Base-by-base conservation (phyloP, 1,140 invertebrate species). In the Conus betulinus region DNA sequence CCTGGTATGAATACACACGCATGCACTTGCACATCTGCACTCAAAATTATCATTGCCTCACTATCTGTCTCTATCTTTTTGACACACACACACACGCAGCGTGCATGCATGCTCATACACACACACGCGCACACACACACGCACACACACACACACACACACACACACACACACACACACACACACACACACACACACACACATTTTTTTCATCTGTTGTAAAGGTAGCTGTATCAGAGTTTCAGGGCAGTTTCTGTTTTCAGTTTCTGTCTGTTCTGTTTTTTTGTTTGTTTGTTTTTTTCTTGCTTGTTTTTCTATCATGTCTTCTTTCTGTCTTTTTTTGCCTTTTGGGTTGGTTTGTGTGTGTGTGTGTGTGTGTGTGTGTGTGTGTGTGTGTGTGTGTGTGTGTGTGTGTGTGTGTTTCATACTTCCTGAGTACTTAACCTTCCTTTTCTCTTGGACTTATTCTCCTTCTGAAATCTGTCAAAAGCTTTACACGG, bases 351-450 rank as follows among this genome's bases (percentile, higher is more conserved):
- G 11, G 15, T 83, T 13, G 3, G 74, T 78, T 2, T 78, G 74
- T 78, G 74, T 78, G 74, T 78, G 74, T 78, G 74, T 78, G 74
- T 78, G 74, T 78, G 74, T 78, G 74, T 78, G 74, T 78, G 74
- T 78, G 74, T 78, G 74, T 78, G 74, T 78, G 74, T 78, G 74
- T 78, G 74, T 78, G 74, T 78, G 74, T 78, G 74, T 78, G 74
- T 78, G 74, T 78, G 74, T 78, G 74, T 78, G 74, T 78, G 74
- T 78, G 74, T 78, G 74, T 78, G 74, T 78, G 74, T 78, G 74
- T 78, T 11, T 78, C 39, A 39, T 39, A 39, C 39, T 39, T 39
- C 39, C 39, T 39, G 39, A 39, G 39, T 39, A 39, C 39, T 39
- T 39, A 39, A 0, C 39, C 3, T n/a, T n/a, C 3, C 39, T 3